Base-by-base conservation (phyloP, 2,113 vertebrate genomes). In the Seriola dumerili region DNA sequence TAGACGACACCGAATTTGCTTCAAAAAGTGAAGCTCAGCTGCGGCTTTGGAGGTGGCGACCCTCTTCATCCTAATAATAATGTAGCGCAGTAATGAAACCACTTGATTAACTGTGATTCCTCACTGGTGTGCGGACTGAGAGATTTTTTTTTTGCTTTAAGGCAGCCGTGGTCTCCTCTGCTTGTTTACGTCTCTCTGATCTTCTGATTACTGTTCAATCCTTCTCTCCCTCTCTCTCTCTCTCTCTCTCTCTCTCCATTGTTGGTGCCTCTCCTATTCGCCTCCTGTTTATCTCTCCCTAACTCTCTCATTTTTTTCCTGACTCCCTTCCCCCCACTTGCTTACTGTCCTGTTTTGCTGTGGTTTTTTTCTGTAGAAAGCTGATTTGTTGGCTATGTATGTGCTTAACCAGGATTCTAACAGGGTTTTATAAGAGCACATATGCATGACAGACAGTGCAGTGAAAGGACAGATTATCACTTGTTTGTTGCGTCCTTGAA, bases 51-150 rank as follows among this genome's bases (percentile, higher is more conserved):
- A 83, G 80, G 78, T 80, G 85, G 87, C 52, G 77, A 85, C 71
- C 83, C 70, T 87, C 72, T 90, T 92, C 83, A 84, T 82, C 59
- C 64, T 61, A 59, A 77, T 83, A 67, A 83, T 89, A 84, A 83
- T 61, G 10, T 6, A 69, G 75, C 66, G 72, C 66, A 61, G 29
- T 79, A 91, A 92, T 83, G 72, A 89, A 93, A 76, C 68, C 70
- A 50, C 52, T 83, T 80, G 77, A 90, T 88, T 91, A 77, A 83
- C 85, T 75, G 65, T 82, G 25, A 78, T 83, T 72, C 65, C 19
- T 21, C 46, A 4, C 77, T 76, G 80, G 8, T 9, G 21, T 38
- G 36, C 57, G 70, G 70, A 73, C 62, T 19, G 57, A 16, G 44
- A 36, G 40, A 46, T 29, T 69, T 42, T 8, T 42, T 10, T 8